Conservation (phyloP, 2,797 vertebrate species). For the Galagoides demidoff region DNA sequence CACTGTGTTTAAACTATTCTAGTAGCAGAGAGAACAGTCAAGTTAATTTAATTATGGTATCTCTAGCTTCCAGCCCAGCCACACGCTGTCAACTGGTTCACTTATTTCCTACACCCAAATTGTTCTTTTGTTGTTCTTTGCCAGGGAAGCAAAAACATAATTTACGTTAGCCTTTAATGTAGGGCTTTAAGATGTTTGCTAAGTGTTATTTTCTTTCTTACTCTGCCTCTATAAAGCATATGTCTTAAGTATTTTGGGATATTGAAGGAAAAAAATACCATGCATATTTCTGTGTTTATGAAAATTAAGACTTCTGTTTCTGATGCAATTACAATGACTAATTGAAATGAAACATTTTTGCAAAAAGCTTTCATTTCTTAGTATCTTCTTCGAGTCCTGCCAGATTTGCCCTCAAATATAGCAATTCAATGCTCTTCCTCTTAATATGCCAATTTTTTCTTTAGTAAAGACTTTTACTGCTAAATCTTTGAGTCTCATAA, state of each 20-base stretch:
- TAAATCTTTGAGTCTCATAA: slow-evolving; percentile 65
- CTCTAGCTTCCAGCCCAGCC: not conserved
- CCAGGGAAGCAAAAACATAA: not conserved
- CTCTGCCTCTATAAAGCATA: slow-evolving; percentile 30
- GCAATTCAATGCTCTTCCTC: slow-evolving; percentile 52
- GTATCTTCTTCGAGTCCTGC: slow-evolving; percentile 58
- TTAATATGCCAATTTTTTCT: slow-evolving; percentile 63
- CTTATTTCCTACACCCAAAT: not conserved
- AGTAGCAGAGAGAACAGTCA: not conserved
- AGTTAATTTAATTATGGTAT: not conserved
- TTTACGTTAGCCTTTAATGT: not conserved
- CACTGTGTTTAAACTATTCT: not conserved
- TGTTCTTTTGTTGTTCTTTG: slow-evolving; percentile 16
- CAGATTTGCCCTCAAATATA: slow-evolving; percentile 66
- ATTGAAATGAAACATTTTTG: slow-evolving; percentile 52
- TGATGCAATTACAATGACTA: slow-evolving; percentile 53
- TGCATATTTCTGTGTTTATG: slow-evolving; percentile 34
- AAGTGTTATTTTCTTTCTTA: slow-evolving; percentile 42
- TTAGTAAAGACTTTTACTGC: slow-evolving; percentile 62
- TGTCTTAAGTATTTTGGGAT: slow-evolving; percentile 15
- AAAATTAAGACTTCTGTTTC: slow-evolving; percentile 61
- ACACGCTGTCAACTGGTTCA: not conserved
- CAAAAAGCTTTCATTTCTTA: slow-evolving; percentile 67
- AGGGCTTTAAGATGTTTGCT: slow-evolving; percentile 46
- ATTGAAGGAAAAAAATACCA: not conserved